Percentiles rank a stretch among this genome's conserved stretches.
phyloP scores from a whole-genome alignment of 1,140 invertebrate genomes.

The Drosophila mojavensis region DNA sequence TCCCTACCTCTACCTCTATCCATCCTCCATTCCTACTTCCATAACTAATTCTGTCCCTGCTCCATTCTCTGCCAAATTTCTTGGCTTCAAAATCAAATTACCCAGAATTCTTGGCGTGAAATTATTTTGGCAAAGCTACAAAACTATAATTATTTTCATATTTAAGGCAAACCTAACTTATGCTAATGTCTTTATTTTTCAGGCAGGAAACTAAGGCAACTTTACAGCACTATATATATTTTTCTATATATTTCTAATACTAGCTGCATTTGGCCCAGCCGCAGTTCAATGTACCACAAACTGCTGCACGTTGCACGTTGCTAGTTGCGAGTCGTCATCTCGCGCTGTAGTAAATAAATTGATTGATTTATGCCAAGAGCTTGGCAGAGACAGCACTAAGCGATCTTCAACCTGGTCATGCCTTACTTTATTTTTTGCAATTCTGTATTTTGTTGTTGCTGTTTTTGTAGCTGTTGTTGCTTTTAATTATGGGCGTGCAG shows the following conservation, averaged over 20 bases:
- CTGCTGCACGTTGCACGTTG: constrained; percentile 14
- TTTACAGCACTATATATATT: constrained; percentile 3
- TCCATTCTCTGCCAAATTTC: constrained; percentile 16
- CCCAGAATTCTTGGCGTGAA: constrained; percentile 60
- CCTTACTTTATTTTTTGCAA: constrained; percentile 1
- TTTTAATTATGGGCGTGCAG: constrained; percentile 78
- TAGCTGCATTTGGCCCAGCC: constrained; percentile 55
- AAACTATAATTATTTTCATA: constrained; percentile 57
- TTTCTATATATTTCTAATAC: constrained; percentile 33
- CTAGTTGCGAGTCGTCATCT: constrained; percentile 13
- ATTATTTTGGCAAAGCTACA: constrained; percentile 46
- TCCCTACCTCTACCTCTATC: too few relatives aligned
- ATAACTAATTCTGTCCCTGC: too few relatives aligned
- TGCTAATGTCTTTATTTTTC: constrained; percentile 48
- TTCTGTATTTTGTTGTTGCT: constrained; percentile 6
- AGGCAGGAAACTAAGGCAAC: constrained; percentile 62
- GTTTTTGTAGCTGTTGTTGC: constrained; percentile 50
- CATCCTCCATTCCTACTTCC: too few relatives aligned
- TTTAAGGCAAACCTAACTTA: constrained; percentile 44
- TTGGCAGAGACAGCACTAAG: constrained; percentile 37
- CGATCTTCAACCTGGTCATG: constrained; percentile 44
- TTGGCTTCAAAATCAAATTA: constrained; percentile 14
- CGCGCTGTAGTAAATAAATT: constrained; percentile 60
- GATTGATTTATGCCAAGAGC: constrained; percentile 75
- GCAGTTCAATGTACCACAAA: constrained; percentile 64